Percentiles rank a stretch among this genome's conserved stretches.
Evolutionary conservation across 2,888 invertebrate species (phyloP).

Genomic region (Thymelicus lineola): DNA sequence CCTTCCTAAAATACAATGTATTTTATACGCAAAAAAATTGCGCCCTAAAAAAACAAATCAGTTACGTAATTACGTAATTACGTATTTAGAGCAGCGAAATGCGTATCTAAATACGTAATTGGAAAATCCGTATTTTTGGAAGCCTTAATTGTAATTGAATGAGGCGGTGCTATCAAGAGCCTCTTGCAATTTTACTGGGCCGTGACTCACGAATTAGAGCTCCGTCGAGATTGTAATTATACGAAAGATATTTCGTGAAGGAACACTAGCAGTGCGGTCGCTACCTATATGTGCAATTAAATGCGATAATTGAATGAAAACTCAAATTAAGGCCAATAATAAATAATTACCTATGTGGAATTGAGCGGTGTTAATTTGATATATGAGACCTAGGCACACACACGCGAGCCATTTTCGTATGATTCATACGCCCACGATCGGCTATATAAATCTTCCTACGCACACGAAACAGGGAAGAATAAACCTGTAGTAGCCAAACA

Average conservation of each 20-base stretch:
- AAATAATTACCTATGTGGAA: slow-evolving; percentile 38
- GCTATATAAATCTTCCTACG: slow-evolving; percentile 22
- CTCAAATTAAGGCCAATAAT: slow-evolving; percentile 68
- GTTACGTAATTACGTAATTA: too few relatives aligned
- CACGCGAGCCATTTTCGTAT: slow-evolving; percentile 14
- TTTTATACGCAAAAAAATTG: too few relatives aligned
- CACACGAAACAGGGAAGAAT: slow-evolving; percentile 6
- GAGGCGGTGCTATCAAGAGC: slow-evolving; percentile 67
- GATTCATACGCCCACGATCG: slow-evolving; percentile 25
- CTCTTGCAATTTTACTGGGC: slow-evolving; percentile 76
- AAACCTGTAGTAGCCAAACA: slow-evolving; percentile 3
- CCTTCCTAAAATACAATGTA: too few relatives aligned
- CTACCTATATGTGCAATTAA: slow-evolving; percentile 59
- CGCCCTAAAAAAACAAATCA: too few relatives aligned
- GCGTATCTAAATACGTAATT: too few relatives aligned
- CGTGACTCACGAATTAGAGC: slow-evolving; percentile 85
- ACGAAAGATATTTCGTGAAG: slow-evolving; percentile 75
- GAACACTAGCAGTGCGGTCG: slow-evolving; percentile 62
- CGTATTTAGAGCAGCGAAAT: too few relatives aligned
- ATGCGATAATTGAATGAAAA: slow-evolving; percentile 66
- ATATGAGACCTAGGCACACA: slow-evolving; percentile 2
- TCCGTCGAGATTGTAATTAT: slow-evolving; percentile 78
- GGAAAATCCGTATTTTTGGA: too few relatives aligned
- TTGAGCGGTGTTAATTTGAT: slow-evolving; percentile 31
- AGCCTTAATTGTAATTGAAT: slow-evolving; percentile 76